Evolutionary conservation across 1,140 invertebrate genomes (phyloP).

Genomic region (Tribolium madens): DNA sequence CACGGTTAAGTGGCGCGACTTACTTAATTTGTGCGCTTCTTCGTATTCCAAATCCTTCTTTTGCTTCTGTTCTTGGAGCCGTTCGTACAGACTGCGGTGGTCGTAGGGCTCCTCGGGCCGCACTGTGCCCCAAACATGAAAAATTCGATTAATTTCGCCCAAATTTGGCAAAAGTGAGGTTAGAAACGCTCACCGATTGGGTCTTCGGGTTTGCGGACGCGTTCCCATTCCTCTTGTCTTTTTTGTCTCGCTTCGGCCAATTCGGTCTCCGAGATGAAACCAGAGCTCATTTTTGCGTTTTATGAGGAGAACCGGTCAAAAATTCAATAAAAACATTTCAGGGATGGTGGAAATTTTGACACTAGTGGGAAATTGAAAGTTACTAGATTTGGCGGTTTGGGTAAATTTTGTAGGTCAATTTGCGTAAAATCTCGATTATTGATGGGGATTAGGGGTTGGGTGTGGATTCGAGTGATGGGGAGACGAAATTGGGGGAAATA

Average conservation of each 20-base stretch:
- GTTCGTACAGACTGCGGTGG: slow-evolving; percentile 85
- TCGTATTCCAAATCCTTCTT: slow-evolving; percentile 94
- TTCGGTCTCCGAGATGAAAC: slow-evolving; percentile 90
- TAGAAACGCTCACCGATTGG: slow-evolving; percentile 77
- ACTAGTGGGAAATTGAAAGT: background rate
- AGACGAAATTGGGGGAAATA: background rate
- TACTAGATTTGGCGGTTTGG: background rate
- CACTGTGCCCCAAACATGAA: slow-evolving; percentile 70
- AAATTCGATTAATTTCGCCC: slow-evolving; percentile 4
- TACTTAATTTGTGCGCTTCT: slow-evolving; percentile 93
- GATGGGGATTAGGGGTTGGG: background rate
- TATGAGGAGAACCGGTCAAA: background rate
- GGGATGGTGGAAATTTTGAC: background rate
- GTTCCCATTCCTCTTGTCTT: slow-evolving; percentile 95
- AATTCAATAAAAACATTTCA: slow-evolving; percentile 8
- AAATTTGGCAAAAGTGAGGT: slow-evolving; percentile 12
- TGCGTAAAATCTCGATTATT: background rate
- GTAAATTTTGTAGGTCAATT: background rate
- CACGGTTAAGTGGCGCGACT: slow-evolving; percentile 61
- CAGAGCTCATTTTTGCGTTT: slow-evolving; percentile 79
- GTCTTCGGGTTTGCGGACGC: slow-evolving; percentile 87
- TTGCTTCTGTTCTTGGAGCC: slow-evolving; percentile 91
- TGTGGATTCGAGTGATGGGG: background rate
- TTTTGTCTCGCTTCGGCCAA: slow-evolving; percentile 80
- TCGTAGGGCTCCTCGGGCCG: slow-evolving; percentile 88